Evolutionary conservation across 2,113 vertebrate species (phyloP).

Genomic region (Stomatorhinus ivindoensis): DNA sequence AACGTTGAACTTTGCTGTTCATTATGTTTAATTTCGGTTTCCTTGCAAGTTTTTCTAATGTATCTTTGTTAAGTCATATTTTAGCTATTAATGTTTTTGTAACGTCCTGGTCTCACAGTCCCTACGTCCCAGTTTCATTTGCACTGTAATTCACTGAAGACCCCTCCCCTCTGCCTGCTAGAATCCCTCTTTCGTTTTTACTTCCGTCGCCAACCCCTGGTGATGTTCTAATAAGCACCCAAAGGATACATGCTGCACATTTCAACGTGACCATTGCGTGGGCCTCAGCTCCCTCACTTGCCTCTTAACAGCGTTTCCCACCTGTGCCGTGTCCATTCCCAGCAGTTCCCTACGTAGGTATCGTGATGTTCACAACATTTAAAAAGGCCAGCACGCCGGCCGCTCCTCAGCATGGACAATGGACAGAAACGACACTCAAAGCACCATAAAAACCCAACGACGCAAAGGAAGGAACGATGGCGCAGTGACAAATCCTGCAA

Average conservation of each 20-base stretch:
- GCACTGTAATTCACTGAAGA: slow-evolving; percentile 42
- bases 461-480: not conserved
- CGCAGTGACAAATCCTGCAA: not conserved
- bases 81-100: slow-evolving; percentile 26
- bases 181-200: not conserved
- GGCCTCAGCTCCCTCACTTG: not conserved
- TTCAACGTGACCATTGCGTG: not conserved
- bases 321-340: not conserved
- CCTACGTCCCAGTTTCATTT: slow-evolving; percentile 41
- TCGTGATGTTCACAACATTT: not conserved
- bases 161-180: not conserved
- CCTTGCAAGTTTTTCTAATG: slow-evolving; percentile 36
- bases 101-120: slow-evolving; percentile 18
- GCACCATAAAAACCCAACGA: not conserved
- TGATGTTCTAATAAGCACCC: not conserved
- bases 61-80: slow-evolving; percentile 45
- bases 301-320: not conserved
- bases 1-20: slow-evolving; percentile 47
- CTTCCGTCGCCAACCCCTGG: not conserved
- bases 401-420: not conserved
- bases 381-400: not conserved
- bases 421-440: not conserved
- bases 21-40: slow-evolving; percentile 41
- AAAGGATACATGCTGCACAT: not conserved
- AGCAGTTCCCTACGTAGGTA: not conserved